Base-by-base conservation (phyloP, 2,888 invertebrate species). In the Protophormia terraenovae region DNA sequence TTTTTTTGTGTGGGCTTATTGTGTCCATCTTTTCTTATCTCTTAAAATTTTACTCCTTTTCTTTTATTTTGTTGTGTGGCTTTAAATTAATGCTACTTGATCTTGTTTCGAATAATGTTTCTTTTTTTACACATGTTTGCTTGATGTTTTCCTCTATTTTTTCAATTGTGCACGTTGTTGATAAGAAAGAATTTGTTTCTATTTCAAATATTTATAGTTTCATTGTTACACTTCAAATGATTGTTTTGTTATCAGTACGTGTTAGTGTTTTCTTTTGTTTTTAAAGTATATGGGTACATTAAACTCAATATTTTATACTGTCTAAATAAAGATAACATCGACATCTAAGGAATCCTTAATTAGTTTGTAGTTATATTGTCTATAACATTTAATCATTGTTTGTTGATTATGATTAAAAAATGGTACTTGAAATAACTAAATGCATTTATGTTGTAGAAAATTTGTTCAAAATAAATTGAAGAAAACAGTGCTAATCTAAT, bases 181-280 rank as follows among this genome's bases (percentile, higher is more conserved):
- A 55, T 72, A 58, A 55, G 38, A 19, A 22, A 50, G 27, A 5
- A 32, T 62, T 19, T 22, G 22, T 12, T 19, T 62, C 5, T 35
- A 35, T 35, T 38, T 6, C 1, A 12, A 58, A 35, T 19, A 10
- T 22, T 8, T 58, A 35, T 8, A 55, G 7, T 71, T 71, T 69
- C 2, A 16, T 71, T 55, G n/a, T 38, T n/a, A 16, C 3, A 53
- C 6, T 64, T 72, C 0, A 60, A 67, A 58, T 55, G 2, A 19
- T 24, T 19, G 2, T 24, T 32, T 77, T 55, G 32, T 77, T 77
- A 77, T 77, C 77, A 45, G 3, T 50, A 69, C 22, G 60, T 78
- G 69, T 10, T 29, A 62, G 12, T 2, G 35, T n/a, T 16, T 71
- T 50, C 14, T 29, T 66, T 45, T 41, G 24, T 22, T 53, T 38